Percentiles rank a stretch among this genome's conserved stretches.
phyloP scores from a whole-genome alignment of 2,888 invertebrate genomes.

The Lasioglossum pauxillum region DNA sequence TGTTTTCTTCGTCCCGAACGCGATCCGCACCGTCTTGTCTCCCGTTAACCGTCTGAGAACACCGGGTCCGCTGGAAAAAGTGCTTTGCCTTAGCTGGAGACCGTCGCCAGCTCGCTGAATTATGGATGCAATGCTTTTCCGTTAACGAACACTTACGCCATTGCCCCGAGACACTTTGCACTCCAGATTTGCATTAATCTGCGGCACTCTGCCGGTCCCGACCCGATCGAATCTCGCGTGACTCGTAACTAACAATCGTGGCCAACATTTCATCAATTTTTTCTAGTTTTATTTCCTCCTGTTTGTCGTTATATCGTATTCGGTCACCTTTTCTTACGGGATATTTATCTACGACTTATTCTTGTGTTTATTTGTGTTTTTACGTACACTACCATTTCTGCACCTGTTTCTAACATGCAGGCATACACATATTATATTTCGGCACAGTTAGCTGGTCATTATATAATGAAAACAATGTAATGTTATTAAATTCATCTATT shows the following conservation, averaged over 20 bases:
- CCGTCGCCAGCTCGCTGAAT: slow-evolving; percentile 26
- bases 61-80: background rate
- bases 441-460: background rate
- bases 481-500: background rate
- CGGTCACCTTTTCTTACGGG: no score
- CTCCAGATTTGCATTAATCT: slow-evolving; percentile 25
- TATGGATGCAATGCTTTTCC: slow-evolving; percentile 39
- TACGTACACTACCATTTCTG: background rate
- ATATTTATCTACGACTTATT: background rate
- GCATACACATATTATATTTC: background rate
- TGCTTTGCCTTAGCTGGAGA: background rate
- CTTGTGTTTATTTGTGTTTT: background rate
- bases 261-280: background rate
- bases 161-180: background rate
- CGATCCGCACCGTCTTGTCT: background rate
- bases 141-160: slow-evolving; percentile 29
- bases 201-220: background rate
- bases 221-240: background rate
- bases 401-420: background rate
- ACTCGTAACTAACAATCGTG: background rate
- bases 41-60: slow-evolving; percentile 23
- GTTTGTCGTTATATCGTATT: background rate
- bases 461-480: background rate
- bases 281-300: background rate
- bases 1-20: slow-evolving; percentile 13